Evolutionary conservation across 2,113 vertebrate species (phyloP), one percentile per base, ranked within the genome.

Genomic region (Cygnus buccinator): DNA sequence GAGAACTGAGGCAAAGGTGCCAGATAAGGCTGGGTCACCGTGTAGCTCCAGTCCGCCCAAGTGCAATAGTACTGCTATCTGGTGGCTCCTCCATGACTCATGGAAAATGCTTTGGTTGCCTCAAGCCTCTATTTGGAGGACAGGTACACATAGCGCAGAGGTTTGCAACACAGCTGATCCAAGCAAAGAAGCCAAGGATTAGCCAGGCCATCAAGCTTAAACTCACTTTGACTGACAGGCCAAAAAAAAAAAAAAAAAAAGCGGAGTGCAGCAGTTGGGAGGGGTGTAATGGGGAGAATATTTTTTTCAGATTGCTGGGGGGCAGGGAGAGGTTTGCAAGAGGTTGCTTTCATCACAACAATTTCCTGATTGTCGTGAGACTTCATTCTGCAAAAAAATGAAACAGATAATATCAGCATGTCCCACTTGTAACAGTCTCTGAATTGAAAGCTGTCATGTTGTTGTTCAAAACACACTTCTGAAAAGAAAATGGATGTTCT

Each of bases 41-140:
- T 2, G 7, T 13, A 76, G 61, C 43, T 66, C 55, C 35, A 28
- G 31, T 29, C 29, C 1, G 2, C 75, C 93, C 62, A 85, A 23
- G 92, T 91, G 95, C 95, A 92, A 95, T 94, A 96, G 95, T 74
- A 96, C 88, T 96, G 91, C 95, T 96, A 95, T 97, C 96, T 96
- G 96, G 33, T 94, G 94, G 94, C 89, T 92, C 74, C 75, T 95
- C 81, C 62, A 87, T 96, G 96, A 96, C 94, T 96, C 95, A 96
- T 95, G 94, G 95, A 96, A 93, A 96, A 93, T 94, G 62, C 89
- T 61, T 93, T n/a, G 66, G 77, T 94, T 82, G 77, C 79, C 86
- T 91, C 73, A 78, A 63, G 41, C 41, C 86, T 78, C 96, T 93
- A 37, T 94, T 92, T 93, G 84, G 80, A 92, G 86, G 58, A 61